Conservation (phyloP, 2,888 invertebrate species). For the Cerceris ruficornis region DNA sequence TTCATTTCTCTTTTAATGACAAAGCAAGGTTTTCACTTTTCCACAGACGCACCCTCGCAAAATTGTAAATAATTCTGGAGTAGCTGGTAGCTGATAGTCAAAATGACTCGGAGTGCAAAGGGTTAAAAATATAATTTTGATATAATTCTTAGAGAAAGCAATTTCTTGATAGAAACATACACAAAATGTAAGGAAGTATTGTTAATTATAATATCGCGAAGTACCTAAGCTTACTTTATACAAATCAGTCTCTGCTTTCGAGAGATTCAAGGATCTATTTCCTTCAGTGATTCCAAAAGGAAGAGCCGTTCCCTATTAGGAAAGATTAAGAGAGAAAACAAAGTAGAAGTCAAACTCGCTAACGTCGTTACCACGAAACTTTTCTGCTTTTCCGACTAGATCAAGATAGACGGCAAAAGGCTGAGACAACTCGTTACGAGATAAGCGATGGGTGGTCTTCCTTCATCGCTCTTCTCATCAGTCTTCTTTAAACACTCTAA, state of each 20-base stretch:
- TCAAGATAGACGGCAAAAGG: conserved; percentile 27
- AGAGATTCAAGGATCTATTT: background rate
- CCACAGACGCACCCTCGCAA: too few species aligned
- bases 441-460: conserved; percentile 27
- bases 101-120: too few species aligned
- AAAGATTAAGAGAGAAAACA: conserved; percentile 1
- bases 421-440: conserved; percentile 36
- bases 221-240: background rate
- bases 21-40: too few species aligned
- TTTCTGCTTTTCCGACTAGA: conserved; percentile 6
- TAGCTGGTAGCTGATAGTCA: too few species aligned
- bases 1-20: too few species aligned
- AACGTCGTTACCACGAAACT: background rate
- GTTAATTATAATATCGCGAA: background rate
- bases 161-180: too few species aligned
- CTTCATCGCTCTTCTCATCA: background rate
- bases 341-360: background rate
- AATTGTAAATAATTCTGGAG: too few species aligned
- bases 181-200: too few species aligned
- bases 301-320: background rate
- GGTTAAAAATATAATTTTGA: too few species aligned
- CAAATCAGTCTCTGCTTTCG: too few species aligned
- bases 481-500: conserved; percentile 4
- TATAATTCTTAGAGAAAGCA: too few species aligned
- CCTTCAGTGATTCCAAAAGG: background rate